phyloP scores from a whole-genome alignment of 2,888 invertebrate species.

The Vesta saturnalis region DNA sequence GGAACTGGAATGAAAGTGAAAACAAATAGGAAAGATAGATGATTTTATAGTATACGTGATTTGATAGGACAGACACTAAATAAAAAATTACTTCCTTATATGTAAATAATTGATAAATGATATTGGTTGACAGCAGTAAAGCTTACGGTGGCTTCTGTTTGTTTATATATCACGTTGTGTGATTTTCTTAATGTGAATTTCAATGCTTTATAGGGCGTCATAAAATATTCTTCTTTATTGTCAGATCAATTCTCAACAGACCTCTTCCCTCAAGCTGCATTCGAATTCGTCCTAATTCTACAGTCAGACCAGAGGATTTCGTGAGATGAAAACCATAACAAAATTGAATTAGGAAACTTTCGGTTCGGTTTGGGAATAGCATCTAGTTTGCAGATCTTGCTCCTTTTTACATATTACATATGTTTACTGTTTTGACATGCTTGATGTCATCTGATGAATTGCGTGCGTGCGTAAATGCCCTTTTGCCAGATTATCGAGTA shows the following conservation, averaged over 20 bases:
- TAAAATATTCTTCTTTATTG: conserved; percentile 44
- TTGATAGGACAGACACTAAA: background rate
- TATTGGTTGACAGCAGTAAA: conserved; percentile 16
- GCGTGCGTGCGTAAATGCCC: conserved; percentile 24
- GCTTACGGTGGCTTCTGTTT: conserved; percentile 18
- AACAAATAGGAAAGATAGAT: conserved; percentile 34
- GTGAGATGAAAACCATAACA: conserved; percentile 53
- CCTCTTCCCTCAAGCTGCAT: conserved; percentile 41
- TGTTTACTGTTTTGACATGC: conserved; percentile 30
- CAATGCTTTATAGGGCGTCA: conserved; percentile 35
- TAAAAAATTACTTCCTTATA: background rate
- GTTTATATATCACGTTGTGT: conserved; percentile 28
- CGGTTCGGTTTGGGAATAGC: conserved; percentile 48
- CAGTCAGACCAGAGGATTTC: conserved; percentile 48
- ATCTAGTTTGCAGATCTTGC: conserved; percentile 33
- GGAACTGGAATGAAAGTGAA: conserved; percentile 38
- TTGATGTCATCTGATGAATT: conserved; percentile 26
- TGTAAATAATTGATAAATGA: conserved; percentile 30
- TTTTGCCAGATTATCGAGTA: conserved; percentile 25
- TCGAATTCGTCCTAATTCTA: conserved; percentile 47
- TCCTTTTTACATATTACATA: conserved; percentile 31
- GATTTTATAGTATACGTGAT: background rate
- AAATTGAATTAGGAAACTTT: conserved; percentile 53
- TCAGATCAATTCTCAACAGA: conserved; percentile 46
- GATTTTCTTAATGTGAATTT: conserved; percentile 34